These are phyloP conservation scores for Sus scrofa DNA, from an alignment of 2,113 vertebrate species.

Conservation along the genomic window T2T-Sscrofa CM000815.6:90290001-90290500, in stretches of 20 bases:
- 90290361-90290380: background rate
- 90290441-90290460: too few relatives aligned
- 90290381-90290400: background rate
- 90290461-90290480: too few relatives aligned
- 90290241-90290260: background rate
- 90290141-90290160: background rate
- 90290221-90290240: background rate
- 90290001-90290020: background rate
- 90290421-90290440: background rate
- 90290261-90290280: background rate
- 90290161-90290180: too few relatives aligned
- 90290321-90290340: background rate
- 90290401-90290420: background rate
- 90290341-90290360: background rate
- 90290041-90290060: fast-evolving
- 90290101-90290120: background rate
- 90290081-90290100: background rate
- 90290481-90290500: too few relatives aligned
- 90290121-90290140: background rate
- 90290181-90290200: background rate
- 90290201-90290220: background rate
- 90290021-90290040: background rate
- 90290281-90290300: background rate
- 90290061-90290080: background rate
- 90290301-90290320: background rate